Evolutionary conservation across 2,888 invertebrate species (phyloP), one percentile per base, ranked within the genome.

Genomic region (Epinotia brunnichana): DNA sequence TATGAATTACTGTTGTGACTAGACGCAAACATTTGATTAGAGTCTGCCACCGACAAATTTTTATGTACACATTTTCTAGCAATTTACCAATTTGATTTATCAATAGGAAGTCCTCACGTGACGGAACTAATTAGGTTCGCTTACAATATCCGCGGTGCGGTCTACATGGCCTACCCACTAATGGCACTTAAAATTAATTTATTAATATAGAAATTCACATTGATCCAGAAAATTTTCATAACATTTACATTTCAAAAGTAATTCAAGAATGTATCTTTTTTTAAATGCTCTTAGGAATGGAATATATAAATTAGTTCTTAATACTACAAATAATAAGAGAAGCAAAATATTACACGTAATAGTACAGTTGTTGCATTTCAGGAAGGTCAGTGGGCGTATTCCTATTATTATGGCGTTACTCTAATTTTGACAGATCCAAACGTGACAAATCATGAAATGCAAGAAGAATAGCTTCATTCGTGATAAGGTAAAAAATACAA

Each of bases 241-340:
- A 39, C 19, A 44, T 70, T 24, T 4, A 70, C 44, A 68, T 63
- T 74, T 48, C 24, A 51, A 66, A 69, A 57, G 53, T 39, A 51
- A 77, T 56, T 77, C 70, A 69, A 74, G 71, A 76, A 78, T 74
- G 74, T 56, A 77, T 77, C 75, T 78, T 76, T 76, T n/a, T 78
- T 82, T 84, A 88, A 87, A 87, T 88, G 87, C 86, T 80, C 78
- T 77, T 78, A 82, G 87, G 87, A 87, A 88, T 87, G 87, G 85
- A 84, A 79, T 80, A 77, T 73, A 81, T 81, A 76, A 74, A 76
- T 74, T 69, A 75, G 69, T 75, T 78, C 73, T 71, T 64, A 63
- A 41, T 29, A 35, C 61, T 69, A 69, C 64, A 63, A 17, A 21
- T 56, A 51, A 39, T 17, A 51, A 54, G n/a, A 69, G 19, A 48